Percentiles rank a stretch among this genome's conserved stretches.
phyloP scores from a whole-genome alignment of 1,140 invertebrate species.

The Limonius californicus region DNA sequence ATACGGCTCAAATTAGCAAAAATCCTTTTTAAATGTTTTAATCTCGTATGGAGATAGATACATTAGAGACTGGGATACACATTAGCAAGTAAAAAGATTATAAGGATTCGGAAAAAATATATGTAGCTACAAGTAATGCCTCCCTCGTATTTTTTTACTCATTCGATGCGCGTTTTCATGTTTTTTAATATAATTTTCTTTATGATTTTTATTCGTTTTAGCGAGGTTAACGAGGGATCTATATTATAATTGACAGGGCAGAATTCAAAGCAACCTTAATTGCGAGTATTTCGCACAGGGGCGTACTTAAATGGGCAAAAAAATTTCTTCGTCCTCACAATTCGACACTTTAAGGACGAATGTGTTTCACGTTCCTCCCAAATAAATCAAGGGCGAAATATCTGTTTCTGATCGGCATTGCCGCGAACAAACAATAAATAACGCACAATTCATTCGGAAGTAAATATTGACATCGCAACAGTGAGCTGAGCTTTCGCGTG shows the following conservation, averaged over 20 bases:
- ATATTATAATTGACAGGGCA: slow-evolving; percentile 7
- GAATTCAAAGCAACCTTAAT: slow-evolving; percentile 7
- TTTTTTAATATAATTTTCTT: slow-evolving; percentile 14
- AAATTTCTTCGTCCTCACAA: too few relatives aligned
- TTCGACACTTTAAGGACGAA: background rate
- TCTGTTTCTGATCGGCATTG: slow-evolving; percentile 8
- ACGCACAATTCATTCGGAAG: slow-evolving; percentile 6
- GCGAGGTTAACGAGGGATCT: slow-evolving; percentile 9
- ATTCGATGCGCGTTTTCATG: slow-evolving; percentile 9
- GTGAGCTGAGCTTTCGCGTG: background rate
- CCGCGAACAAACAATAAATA: slow-evolving; percentile 11
- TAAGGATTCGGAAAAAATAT: slow-evolving; percentile 25
- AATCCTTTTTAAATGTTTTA: slow-evolving; percentile 34
- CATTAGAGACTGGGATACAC: slow-evolving; percentile 30
- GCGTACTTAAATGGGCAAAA: background rate
- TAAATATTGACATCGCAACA: background rate
- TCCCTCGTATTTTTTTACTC: background rate
- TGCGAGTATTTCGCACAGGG: background rate
- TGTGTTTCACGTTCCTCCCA: background rate
- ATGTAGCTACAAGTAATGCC: slow-evolving; percentile 13
- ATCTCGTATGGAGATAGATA: slow-evolving; percentile 34
- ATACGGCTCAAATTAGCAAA: slow-evolving; percentile 30
- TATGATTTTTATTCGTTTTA: slow-evolving; percentile 12
- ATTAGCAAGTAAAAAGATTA: slow-evolving; percentile 38
- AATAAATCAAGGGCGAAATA: background rate